Evolutionary conservation across 1,140 invertebrate species (phyloP).

Genomic region (Sinonovacula constricta): DNA sequence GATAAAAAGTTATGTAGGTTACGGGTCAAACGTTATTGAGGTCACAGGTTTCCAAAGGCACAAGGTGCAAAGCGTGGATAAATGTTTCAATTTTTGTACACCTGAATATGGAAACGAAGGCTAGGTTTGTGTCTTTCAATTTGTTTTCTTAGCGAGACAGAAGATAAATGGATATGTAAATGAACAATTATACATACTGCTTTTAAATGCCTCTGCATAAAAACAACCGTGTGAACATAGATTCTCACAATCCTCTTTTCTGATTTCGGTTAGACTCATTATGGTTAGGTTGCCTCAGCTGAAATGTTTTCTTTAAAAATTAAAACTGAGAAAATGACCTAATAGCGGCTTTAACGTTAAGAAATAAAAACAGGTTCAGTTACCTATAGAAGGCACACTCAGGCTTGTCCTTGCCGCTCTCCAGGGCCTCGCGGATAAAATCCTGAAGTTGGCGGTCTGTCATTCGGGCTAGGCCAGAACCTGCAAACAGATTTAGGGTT

Average conservation of each 20-base stretch:
- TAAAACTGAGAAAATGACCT: neutral
- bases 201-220: neutral
- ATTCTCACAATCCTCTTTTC: neutral
- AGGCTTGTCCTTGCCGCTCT: slow-evolving; percentile 14
- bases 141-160: too few species aligned
- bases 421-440: slow-evolving; percentile 22
- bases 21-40: too few species aligned
- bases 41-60: neutral
- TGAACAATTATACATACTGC: too few species aligned
- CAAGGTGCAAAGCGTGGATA: neutral
- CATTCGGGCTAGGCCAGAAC: slow-evolving; percentile 23
- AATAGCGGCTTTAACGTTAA: too few species aligned
- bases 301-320: neutral
- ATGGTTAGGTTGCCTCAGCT: neutral
- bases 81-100: neutral
- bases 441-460: neutral
- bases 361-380: neutral
- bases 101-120: neutral
- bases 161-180: too few species aligned
- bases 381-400: slow-evolving; percentile 39
- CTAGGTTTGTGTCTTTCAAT: neutral
- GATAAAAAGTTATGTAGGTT: neutral
- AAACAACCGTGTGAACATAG: neutral
- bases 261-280: neutral
- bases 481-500: neutral